Evolutionary conservation across 2,113 vertebrate genomes (phyloP).

Genomic region (Petroica traversi): DNA sequence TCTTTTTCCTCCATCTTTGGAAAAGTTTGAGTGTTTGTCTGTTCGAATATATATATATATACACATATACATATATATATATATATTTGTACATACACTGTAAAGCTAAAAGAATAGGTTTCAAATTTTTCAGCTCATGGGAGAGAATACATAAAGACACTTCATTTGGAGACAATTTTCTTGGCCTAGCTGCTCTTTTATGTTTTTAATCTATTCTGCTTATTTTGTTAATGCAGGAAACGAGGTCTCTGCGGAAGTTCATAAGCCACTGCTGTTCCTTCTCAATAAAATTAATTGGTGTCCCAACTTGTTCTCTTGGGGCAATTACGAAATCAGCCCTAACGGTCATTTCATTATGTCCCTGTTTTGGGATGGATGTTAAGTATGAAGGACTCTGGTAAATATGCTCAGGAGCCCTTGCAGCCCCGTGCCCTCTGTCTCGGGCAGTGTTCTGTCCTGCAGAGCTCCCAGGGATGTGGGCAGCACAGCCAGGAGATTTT

Average conservation of each 20-base stretch:
- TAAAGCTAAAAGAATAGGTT: background rate
- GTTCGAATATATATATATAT: background rate
- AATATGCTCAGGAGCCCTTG: background rate
- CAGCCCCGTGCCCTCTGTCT: background rate
- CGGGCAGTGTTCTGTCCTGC: background rate
- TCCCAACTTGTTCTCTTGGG: background rate
- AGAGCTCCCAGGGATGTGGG: background rate
- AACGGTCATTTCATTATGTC: background rate
- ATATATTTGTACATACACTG: background rate
- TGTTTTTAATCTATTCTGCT: background rate
- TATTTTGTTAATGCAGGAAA: background rate
- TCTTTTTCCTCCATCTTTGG: background rate
- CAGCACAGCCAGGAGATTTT: background rate
- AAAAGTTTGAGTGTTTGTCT: background rate
- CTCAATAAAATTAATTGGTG: background rate
- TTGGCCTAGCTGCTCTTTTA: background rate
- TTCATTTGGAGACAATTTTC: background rate
- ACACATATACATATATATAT: no score
- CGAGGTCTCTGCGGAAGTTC: background rate
- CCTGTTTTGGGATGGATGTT: background rate
- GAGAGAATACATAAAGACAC: background rate
- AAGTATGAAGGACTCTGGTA: background rate
- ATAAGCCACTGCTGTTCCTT: background rate
- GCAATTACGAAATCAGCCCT: background rate
- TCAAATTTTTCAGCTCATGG: background rate